Conservation (phyloP, 2,797 vertebrate genomes). For the Alca torda region DNA sequence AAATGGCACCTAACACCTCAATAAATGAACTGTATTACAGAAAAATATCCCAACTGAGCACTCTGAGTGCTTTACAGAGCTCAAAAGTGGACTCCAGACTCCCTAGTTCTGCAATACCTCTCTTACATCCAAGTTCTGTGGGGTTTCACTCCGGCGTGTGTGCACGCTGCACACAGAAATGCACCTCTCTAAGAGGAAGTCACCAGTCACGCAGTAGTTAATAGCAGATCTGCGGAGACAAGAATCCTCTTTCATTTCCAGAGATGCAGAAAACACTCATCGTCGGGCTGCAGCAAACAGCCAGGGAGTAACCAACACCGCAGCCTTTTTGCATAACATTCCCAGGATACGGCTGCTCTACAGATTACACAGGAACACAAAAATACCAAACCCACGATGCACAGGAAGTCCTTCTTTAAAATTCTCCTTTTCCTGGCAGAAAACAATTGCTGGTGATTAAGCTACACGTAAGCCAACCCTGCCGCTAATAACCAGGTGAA, state of each 20-base stretch:
- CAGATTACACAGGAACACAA: not conserved
- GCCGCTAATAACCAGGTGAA: not conserved
- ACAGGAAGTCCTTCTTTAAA: not conserved
- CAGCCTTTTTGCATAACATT: not conserved
- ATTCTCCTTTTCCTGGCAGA: not conserved
- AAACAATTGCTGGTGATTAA: not conserved
- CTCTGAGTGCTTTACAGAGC: not conserved
- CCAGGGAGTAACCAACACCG: not conserved
- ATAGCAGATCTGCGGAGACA: not conserved
- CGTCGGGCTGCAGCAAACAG: not conserved
- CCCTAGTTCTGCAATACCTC: not conserved
- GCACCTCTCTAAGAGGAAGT: not conserved
- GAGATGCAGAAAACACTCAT: not conserved
- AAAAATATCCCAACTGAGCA: not conserved
- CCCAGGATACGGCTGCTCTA: rapidly evolving
- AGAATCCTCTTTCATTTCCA: not conserved
- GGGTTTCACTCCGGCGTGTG: not conserved
- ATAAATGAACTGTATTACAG: not conserved
- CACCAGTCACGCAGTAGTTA: not conserved
- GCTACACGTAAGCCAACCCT: not conserved
- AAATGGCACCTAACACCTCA: not conserved
- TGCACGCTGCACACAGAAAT: not conserved
- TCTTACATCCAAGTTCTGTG: not conserved
- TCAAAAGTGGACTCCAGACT: not conserved
- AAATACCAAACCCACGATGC: not conserved